phyloP scores from a whole-genome alignment of 35 echinoderm and acorn worm genomes.

The Hemicentrotus pulcherrimus region DNA sequence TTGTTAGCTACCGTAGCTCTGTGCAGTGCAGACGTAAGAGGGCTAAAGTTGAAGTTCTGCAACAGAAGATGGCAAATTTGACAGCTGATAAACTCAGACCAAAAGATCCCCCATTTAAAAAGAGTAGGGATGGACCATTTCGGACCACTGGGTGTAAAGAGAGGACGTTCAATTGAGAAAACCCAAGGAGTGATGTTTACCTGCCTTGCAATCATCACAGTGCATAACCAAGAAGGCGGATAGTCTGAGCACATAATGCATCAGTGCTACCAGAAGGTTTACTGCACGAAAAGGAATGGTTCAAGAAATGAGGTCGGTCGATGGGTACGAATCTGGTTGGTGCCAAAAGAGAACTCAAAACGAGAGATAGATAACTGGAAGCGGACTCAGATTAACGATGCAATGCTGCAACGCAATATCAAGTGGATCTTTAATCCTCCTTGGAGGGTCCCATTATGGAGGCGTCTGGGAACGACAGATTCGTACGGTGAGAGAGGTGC shows the following conservation, averaged over 20 bases:
- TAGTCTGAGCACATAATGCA: background rate
- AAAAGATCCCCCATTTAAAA: background rate
- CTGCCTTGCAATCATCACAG: background rate
- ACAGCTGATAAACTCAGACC: background rate
- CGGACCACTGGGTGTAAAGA: background rate
- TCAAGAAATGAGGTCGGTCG: conserved; percentile 41
- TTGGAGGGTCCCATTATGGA: conserved; percentile 55
- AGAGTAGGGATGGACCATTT: background rate
- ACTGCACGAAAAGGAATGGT: conserved; percentile 21
- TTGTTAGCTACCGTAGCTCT: background rate
- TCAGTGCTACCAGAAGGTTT: conserved; percentile 51
- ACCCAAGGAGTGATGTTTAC: background rate
- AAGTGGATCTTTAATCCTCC: conserved; percentile 68
- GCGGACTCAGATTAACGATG: background rate
- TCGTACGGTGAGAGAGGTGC: conserved; percentile 16
- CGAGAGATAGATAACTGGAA: conserved; percentile 40
- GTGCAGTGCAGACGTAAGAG: background rate
- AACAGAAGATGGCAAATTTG: background rate
- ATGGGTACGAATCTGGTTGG: conserved; percentile 61
- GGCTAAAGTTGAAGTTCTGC: background rate
- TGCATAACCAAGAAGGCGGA: background rate
- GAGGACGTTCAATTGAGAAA: background rate
- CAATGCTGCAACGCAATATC: conserved; percentile 28
- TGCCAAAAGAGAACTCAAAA: conserved; percentile 50
- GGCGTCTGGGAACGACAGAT: conserved; percentile 60